Evolutionary conservation across 2,113 vertebrate species (phyloP), one percentile per base, ranked within the genome.

Genomic region (Melozone crissalis): DNA sequence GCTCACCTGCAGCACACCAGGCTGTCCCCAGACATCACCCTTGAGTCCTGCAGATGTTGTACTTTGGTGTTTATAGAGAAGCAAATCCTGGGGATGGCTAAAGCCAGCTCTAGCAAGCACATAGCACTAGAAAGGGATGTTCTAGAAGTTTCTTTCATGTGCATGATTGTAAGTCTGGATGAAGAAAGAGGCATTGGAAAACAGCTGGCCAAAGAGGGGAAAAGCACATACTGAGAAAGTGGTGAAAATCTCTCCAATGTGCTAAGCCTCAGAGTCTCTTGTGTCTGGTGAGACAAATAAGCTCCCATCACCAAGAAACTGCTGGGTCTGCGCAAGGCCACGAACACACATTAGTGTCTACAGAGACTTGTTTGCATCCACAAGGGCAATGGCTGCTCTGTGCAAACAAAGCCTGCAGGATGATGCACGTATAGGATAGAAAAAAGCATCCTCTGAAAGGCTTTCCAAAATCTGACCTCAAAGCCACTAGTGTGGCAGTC

Each of bases 311-410:
- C 61, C 78, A 66, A 61, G 69, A 78, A 73, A 28, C 22, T 37
- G 10, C 23, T 27, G 54, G 51, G 33, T 39, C 33, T 55, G 23
- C 14, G 26, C 7, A 39, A 69, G 54, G n/a, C 30, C 21, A 33
- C 1, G 0, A 1, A 8, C 59, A 33, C 15, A 33, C 13, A 1
- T 30, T 12, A 26, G 10, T 65, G 24, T 52, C 3, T 8, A 15
- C 8, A 37, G 46, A 54, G 79, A 67, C 28, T 46, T 44, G 33
- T 21, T 65, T 51, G 35, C n/a, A 75, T 16, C 39, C 26, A 28
- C 1, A 3, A 14, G 19, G 66, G 4, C 35, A 80, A 47, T 0
- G 5, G n/a, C 46, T 90, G 21, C 55, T 82, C 3, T 41, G 30
- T 35, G 57, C 51, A 52, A n/a, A 44, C 7, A 27, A 66, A 67